Evolutionary conservation across 2,113 vertebrate genomes (phyloP).

Genomic region (Sterrhoptilus dennistouni): DNA sequence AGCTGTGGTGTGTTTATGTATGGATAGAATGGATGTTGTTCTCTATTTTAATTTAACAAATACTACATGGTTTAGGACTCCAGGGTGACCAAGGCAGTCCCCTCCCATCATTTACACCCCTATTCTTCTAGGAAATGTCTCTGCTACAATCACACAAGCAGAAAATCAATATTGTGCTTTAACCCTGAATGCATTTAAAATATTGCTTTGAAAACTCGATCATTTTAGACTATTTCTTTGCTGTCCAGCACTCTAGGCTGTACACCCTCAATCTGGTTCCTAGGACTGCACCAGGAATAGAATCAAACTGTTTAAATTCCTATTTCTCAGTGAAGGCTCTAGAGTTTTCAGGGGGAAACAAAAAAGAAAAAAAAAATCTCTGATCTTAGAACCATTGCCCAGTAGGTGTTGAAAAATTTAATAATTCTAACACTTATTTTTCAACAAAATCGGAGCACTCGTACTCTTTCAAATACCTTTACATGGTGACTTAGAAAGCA

Average conservation of each 20-base stretch:
- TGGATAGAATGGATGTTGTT: not conserved
- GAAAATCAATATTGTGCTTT: not conserved
- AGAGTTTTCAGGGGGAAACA: constrained; percentile 5
- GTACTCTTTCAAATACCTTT: constrained; percentile 55
- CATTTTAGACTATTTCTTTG: not conserved
- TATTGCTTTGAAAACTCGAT: not conserved
- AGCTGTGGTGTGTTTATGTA: not conserved
- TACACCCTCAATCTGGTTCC: not conserved
- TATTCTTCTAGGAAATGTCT: not conserved
- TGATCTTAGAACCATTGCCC: constrained; percentile 34
- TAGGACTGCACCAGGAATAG: not conserved
- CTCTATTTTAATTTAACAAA: not conserved
- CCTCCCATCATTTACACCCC: not conserved
- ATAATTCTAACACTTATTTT: constrained; percentile 35
- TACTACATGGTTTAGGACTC: not conserved
- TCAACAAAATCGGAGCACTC: constrained; percentile 50
- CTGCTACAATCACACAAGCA: not conserved
- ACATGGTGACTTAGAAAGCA: constrained; percentile 58
- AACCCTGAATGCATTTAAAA: not conserved
- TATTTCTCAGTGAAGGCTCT: not conserved
- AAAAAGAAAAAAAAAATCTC: not conserved
- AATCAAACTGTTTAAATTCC: not conserved
- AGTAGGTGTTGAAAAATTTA: constrained; percentile 27
- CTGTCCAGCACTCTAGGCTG: not conserved
- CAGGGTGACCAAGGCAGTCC: not conserved